Conservation (phyloP, 2,888 invertebrate species). For the Scaptomyza caliginosa region DNA sequence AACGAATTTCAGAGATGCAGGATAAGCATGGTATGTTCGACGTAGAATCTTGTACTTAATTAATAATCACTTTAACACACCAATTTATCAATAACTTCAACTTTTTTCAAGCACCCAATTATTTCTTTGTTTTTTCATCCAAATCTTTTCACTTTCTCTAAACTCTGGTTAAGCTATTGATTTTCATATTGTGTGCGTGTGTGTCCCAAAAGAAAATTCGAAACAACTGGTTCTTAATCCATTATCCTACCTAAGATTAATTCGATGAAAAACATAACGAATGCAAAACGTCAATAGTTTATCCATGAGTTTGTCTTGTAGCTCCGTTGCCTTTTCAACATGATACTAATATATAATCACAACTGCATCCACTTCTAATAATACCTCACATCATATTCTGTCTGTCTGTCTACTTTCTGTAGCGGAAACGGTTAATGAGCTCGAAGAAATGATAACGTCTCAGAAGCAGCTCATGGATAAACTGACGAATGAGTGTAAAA, state of each 20-base stretch:
- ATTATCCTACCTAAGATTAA: conserved; percentile 14
- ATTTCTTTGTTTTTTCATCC: neutral
- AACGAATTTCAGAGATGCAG: conserved; percentile 91
- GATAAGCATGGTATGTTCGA: conserved; percentile 92
- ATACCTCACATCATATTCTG: conserved; percentile 27
- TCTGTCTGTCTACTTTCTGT: conserved; percentile 84
- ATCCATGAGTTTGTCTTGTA: conserved; percentile 86
- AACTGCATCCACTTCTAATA: conserved; percentile 33
- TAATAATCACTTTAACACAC: neutral
- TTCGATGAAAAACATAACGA: conserved; percentile 37
- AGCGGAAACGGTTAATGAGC: conserved; percentile 95
- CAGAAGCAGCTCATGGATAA: conserved; percentile 97
- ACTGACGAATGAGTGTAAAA: conserved; percentile 94
- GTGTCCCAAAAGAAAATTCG: too few relatives aligned
- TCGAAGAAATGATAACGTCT: conserved; percentile 94
- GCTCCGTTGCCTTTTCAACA: conserved; percentile 48
- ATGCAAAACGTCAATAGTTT: conserved; percentile 87
- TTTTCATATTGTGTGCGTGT: conserved; percentile 81
- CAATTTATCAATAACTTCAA: neutral
- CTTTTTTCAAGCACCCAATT: conserved; percentile 12
- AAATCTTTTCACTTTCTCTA: conserved; percentile 23
- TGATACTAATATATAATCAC: conserved; percentile 25
- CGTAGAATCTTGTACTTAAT: neutral
- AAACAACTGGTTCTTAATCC: conserved; percentile 14
- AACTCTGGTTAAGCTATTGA: conserved; percentile 85